Percentiles rank a stretch among this genome's conserved stretches.
Conservation (phyloP, 2,888 invertebrate species). For the Tromatobia lineatoria region DNA sequence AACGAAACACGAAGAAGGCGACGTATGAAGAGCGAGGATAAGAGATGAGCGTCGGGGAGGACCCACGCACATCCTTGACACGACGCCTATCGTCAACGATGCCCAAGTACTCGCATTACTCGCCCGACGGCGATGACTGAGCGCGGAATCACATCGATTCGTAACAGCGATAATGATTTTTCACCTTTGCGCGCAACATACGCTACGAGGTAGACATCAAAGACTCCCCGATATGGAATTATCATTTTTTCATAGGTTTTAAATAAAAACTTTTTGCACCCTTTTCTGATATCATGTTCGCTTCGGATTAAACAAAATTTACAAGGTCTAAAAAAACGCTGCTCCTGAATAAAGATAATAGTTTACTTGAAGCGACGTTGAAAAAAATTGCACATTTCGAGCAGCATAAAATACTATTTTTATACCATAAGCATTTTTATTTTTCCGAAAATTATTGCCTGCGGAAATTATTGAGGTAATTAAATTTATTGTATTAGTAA, state of each 20-base stretch:
- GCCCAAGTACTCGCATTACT: conserved; percentile 7
- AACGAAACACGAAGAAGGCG: conserved; percentile 45
- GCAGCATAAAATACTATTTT: neutral
- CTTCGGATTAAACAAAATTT: too few species aligned
- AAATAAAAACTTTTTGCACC: too few species aligned
- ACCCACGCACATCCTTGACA: conserved; percentile 65
- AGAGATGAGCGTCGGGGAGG: conserved; percentile 27
- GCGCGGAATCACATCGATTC: conserved; percentile 29
- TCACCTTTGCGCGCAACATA: neutral
- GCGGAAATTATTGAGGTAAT: too few species aligned
- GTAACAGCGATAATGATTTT: conserved; percentile 12
- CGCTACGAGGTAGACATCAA: neutral
- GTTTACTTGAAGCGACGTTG: too few species aligned
- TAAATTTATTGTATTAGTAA: too few species aligned
- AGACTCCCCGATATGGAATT: too few species aligned
- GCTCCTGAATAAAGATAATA: too few species aligned
- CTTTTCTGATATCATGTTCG: too few species aligned
- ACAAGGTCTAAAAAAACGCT: too few species aligned
- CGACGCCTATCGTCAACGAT: conserved; percentile 50
- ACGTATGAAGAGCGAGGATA: conserved; percentile 29
- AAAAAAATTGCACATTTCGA: too few species aligned
- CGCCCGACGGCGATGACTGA: conserved; percentile 42
- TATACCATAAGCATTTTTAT: neutral
- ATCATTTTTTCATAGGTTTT: too few species aligned
- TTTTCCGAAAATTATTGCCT: too few species aligned